Evolutionary conservation across 2,888 invertebrate genomes (phyloP).

Genomic region (Sicus ferrugineus): DNA sequence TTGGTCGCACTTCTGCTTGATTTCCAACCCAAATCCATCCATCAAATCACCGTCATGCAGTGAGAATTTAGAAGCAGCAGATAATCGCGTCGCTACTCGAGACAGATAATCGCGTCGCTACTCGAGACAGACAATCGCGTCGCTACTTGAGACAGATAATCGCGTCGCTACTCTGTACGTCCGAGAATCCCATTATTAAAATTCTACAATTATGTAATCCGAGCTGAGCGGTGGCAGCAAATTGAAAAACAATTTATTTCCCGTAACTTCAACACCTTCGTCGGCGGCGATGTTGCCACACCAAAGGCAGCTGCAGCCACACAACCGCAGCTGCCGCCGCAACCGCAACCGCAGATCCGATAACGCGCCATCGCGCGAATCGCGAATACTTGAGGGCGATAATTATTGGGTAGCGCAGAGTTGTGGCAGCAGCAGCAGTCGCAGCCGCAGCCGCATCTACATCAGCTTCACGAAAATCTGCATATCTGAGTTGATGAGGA

Average conservation of each 20-base stretch:
- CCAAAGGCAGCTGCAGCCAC: slow-evolving; percentile 11
- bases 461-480: background rate
- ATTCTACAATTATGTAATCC: slow-evolving; percentile 20
- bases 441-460: too few species aligned
- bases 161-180: background rate
- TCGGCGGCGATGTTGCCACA: slow-evolving; percentile 42
- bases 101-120: background rate
- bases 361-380: slow-evolving; percentile 31
- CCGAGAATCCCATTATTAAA: slow-evolving; percentile 1
- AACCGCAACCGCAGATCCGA: slow-evolving; percentile 19
- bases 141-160: background rate
- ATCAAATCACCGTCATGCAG: background rate
- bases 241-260: slow-evolving; percentile 35
- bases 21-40: background rate
- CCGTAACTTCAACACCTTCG: slow-evolving; percentile 37
- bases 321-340: background rate
- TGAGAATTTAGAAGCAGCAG: background rate
- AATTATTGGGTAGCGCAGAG: background rate
- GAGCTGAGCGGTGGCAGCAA: slow-evolving; percentile 36
- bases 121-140: background rate
- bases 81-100: background rate
- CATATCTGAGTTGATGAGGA: background rate
- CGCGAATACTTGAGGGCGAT: background rate
- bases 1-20: background rate
- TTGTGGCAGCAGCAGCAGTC: background rate